Evolutionary conservation across 2,888 invertebrate genomes (phyloP).

Genomic region (Epistrophe grossulariae): DNA sequence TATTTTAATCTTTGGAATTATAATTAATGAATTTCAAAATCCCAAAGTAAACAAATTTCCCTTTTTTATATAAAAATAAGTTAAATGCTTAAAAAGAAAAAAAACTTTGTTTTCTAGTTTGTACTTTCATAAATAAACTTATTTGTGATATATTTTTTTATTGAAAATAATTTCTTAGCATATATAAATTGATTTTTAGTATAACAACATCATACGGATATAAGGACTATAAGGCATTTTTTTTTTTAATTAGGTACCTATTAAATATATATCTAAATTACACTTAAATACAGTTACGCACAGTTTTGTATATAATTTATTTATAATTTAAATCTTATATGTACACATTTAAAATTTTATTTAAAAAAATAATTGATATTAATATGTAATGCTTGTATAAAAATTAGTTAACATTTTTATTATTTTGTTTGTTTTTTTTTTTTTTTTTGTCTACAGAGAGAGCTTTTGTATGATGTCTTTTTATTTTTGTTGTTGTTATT

Average conservation of each 20-base stretch:
- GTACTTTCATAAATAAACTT: conserved; percentile 54
- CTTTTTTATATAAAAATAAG: too few relatives aligned
- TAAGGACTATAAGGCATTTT: conserved; percentile 36
- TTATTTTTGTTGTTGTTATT: conserved; percentile 5
- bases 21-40: too few relatives aligned
- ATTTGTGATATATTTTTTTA: conserved; percentile 40
- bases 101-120: neutral
- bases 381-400: conserved; percentile 32
- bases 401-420: conserved; percentile 29
- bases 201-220: neutral
- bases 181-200: neutral
- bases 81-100: too few relatives aligned
- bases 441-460: conserved; percentile 3
- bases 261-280: conserved; percentile 43
- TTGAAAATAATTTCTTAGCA: conserved; percentile 37
- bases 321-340: conserved; percentile 23
- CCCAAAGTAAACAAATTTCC: too few relatives aligned
- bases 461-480: conserved; percentile 20
- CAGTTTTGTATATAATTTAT: conserved; percentile 17
- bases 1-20: too few relatives aligned
- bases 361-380: neutral
- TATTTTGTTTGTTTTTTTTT: neutral
- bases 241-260: conserved; percentile 35
- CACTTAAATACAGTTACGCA: conserved; percentile 36
- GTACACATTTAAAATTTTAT: conserved; percentile 20